Conservation (phyloP, 2,113 vertebrate species). For the Etia nguti region DNA sequence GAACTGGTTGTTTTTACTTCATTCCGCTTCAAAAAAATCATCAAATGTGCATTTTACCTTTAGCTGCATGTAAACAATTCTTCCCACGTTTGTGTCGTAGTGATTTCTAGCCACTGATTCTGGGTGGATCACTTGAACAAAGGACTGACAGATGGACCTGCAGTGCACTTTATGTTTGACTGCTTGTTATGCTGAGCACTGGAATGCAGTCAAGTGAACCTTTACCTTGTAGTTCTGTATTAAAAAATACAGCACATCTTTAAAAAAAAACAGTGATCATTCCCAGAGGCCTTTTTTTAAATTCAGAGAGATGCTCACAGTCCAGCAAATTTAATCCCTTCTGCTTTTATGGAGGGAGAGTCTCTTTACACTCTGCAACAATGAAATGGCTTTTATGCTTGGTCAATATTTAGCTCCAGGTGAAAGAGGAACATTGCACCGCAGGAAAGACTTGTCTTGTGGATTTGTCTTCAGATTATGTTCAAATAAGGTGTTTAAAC, state of each 20-base stretch:
- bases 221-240: neutral
- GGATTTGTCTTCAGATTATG: neutral
- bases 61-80: neutral
- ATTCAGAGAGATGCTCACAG: neutral
- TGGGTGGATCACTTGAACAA: neutral
- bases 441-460: neutral
- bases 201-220: neutral
- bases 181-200: neutral
- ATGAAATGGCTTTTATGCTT: neutral
- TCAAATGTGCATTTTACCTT: neutral
- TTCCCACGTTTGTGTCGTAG: neutral
- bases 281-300: neutral
- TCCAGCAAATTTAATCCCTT: conserved; percentile 5
- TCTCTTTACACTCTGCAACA: neutral
- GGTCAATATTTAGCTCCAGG: neutral
- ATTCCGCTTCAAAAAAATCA: neutral
- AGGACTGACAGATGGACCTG: neutral
- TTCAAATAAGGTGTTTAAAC: neutral
- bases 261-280: neutral
- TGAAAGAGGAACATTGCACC: neutral
- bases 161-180: neutral
- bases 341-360: neutral
- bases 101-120: neutral
- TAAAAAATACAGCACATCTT: neutral
- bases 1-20: neutral